Evolutionary conservation across 2,888 invertebrate genomes (phyloP).

Genomic region (Notodonta dromedarius): DNA sequence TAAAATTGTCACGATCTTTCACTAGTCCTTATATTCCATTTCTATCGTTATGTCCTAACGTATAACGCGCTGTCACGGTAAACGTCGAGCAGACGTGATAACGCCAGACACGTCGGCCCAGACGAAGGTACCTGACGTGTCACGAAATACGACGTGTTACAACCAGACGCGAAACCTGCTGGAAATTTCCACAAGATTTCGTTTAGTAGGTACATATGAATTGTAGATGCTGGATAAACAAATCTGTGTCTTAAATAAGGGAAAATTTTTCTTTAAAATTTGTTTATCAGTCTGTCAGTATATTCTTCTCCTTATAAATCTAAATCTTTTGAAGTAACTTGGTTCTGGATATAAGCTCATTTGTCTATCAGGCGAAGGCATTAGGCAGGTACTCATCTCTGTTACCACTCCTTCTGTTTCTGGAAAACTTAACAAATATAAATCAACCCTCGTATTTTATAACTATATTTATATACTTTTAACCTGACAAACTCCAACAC

Average conservation of each 20-base stretch:
- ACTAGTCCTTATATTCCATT: neutral
- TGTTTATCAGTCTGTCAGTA: too few relatives aligned
- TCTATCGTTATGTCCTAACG: neutral
- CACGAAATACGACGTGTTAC: slow-evolving; percentile 3
- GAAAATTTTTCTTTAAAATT: too few relatives aligned
- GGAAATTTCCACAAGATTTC: neutral
- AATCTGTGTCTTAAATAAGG: too few relatives aligned
- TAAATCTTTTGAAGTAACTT: too few relatives aligned
- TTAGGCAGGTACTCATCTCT: too few relatives aligned
- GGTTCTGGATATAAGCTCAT: too few relatives aligned
- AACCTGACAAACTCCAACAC: neutral
- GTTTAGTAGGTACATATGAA: neutral
- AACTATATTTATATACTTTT: neutral
- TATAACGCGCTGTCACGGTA: neutral
- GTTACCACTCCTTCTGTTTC: too few relatives aligned
- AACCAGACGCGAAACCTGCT: neutral
- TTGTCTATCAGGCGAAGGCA: too few relatives aligned
- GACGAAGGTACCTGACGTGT: slow-evolving; percentile 6
- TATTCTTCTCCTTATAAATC: too few relatives aligned
- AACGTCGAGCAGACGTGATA: slow-evolving; percentile 8
- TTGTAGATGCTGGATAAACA: too few relatives aligned
- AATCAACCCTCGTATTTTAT: too few relatives aligned
- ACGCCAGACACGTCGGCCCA: slow-evolving; percentile 4
- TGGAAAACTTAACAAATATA: too few relatives aligned
- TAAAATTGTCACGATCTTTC: neutral